Evolutionary conservation across 2,113 vertebrate genomes (phyloP).

Genomic region (Scolopax mira): DNA sequence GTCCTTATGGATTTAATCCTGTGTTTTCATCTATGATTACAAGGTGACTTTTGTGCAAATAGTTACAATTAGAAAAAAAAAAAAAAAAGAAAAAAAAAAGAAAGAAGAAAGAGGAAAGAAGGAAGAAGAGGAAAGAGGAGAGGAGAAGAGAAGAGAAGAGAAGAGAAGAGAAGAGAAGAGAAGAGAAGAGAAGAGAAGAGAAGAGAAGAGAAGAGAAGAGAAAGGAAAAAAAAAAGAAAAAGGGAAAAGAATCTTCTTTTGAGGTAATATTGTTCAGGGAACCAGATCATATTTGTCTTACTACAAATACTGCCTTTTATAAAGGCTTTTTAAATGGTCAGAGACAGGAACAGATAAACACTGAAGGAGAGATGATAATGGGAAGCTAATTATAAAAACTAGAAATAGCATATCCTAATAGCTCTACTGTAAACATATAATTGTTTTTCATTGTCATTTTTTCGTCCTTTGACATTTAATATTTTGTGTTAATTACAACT

Average conservation of each 20-base stretch:
- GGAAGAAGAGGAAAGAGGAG: too few relatives aligned
- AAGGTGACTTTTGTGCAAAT: neutral
- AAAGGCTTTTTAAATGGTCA: neutral
- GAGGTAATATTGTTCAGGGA: neutral
- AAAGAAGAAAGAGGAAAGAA: neutral
- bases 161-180: neutral
- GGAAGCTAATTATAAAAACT: slow-evolving; percentile 19
- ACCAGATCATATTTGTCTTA: neutral
- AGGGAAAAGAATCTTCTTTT: neutral
- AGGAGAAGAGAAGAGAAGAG: accelerated
- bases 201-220: neutral
- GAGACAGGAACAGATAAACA: neutral
- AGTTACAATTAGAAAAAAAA: neutral
- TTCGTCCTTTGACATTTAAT: neutral
- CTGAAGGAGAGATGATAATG: neutral
- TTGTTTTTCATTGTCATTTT: slow-evolving; percentile 28
- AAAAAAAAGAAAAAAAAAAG: neutral
- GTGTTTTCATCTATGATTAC: neutral
- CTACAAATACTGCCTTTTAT: neutral
- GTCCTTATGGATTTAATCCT: neutral
- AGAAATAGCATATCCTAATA: slow-evolving; percentile 9
- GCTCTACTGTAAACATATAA: slow-evolving; percentile 24
- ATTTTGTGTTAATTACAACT: slow-evolving; percentile 17
- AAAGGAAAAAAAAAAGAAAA: neutral
- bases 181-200: too few relatives aligned